Evolutionary conservation across 1,140 invertebrate genomes (phyloP).

Genomic region (Heliconius melpomene): DNA sequence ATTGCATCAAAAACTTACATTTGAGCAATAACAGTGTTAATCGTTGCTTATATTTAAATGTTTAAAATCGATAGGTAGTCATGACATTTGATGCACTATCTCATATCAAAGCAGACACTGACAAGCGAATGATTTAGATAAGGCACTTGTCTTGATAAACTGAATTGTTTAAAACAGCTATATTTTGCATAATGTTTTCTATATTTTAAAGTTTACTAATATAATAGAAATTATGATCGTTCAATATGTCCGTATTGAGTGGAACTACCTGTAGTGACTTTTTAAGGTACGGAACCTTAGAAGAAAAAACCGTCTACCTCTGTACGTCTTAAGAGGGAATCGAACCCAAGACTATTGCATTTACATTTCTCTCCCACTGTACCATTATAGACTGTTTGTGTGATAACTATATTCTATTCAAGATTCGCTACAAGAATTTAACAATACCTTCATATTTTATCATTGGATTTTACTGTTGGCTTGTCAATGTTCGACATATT

Average conservation of each 20-base stretch:
- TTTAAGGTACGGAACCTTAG: too few relatives aligned
- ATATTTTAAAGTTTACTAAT: too few relatives aligned
- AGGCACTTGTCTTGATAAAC: not conserved
- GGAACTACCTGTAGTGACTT: too few relatives aligned
- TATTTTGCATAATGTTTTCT: not conserved
- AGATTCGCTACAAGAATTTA: not conserved
- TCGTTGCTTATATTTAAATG: not conserved
- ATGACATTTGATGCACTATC: not conserved
- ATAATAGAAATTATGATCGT: too few relatives aligned
- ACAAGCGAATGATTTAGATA: constrained; percentile 8
- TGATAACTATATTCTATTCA: not conserved
- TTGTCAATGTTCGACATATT: not conserved
- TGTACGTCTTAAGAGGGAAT: not conserved
- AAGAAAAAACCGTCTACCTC: too few relatives aligned
- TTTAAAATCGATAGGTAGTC: not conserved
- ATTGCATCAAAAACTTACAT: not conserved
- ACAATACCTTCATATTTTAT: constrained; percentile 11
- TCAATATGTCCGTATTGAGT: too few relatives aligned
- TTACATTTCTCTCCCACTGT: not conserved
- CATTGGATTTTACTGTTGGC: not conserved
- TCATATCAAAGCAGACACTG: constrained; percentile 6
- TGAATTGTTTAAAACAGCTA: not conserved
- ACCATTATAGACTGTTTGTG: not conserved
- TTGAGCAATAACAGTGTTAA: not conserved
- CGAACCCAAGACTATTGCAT: not conserved